Conservation (phyloP, 2,888 invertebrate species). For the Marasmarcha lunaedactyla region DNA sequence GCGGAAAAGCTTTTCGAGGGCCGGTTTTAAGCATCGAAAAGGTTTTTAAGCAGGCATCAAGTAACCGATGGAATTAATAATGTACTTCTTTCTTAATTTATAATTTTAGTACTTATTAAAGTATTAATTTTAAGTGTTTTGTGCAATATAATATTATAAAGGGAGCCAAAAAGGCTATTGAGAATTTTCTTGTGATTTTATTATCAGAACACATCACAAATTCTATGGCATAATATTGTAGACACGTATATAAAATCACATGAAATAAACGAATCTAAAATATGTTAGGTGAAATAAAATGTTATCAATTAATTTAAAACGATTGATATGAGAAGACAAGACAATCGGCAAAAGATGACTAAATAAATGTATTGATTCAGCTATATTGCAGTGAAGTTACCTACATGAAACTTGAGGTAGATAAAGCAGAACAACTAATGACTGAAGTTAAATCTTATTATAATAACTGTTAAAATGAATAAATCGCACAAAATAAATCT, state of each 20-base stretch:
- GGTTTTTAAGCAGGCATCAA: no score
- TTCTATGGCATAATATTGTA: conserved; percentile 10
- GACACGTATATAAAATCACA: conserved; percentile 43
- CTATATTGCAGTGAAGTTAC: no score
- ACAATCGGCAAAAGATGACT: not conserved
- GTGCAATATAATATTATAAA: not conserved
- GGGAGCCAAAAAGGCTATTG: not conserved
- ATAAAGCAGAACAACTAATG: conserved; percentile 40
- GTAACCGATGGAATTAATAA: no score
- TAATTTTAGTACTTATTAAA: not conserved
- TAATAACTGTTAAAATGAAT: conserved; percentile 65
- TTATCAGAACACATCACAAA: conserved; percentile 2
- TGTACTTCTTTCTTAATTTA: not conserved
- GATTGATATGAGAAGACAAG: no score
- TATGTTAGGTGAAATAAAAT: no score
- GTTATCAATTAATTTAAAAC: no score
- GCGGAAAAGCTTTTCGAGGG: no score
- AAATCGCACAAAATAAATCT: conserved; percentile 63
- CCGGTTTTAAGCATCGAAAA: no score
- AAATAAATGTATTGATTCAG: no score
- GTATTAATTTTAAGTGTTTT: conserved; percentile 1
- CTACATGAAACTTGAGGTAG: conserved; percentile 1
- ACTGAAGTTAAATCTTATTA: conserved; percentile 65
- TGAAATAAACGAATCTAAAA: conserved; percentile 17
- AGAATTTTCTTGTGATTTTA: not conserved